Base-by-base conservation (phyloP, 2,113 vertebrate species). In the Calyptomena viridis region DNA sequence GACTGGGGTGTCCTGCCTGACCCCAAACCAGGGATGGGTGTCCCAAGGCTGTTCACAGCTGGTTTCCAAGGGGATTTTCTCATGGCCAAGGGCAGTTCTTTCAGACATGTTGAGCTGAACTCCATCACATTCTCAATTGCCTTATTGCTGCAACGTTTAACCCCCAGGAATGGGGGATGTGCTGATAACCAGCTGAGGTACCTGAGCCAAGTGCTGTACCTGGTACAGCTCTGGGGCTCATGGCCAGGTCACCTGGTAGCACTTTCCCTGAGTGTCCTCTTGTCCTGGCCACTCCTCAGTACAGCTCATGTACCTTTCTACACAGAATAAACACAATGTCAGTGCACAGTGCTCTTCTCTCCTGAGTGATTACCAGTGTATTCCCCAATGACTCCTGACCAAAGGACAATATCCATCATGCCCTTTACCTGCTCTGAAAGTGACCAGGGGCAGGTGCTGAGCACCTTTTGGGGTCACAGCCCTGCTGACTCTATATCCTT, bases 241-340 rank as follows among this genome's bases (percentile, higher is more conserved):
- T 19, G 50, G 53, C 30, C n/a, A 3, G 25, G n/a, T 67, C 90
- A 13, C 27, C 90, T 17, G 53, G 77, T 59, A 84, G 79, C 59
- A 1, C 59, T 89, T 96, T 24, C 80, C 84, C 91, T 79, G 72
- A 2, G 91, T 60, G 80, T 86, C 95, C 93, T 3, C 93, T 56
- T 42, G 90, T 86, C 86, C 97, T 86, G 40, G 75, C 56, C 91
- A 14, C 93, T 84, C 71, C 77, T 91, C 94, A 73, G 55, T 20
- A 17, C 49, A 24, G 49, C 76, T 82, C 47, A 16, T 84, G 77
- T 93, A 81, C 89, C 2, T 89, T 90, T 68, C 76, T 79, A 4
- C 93, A 69, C 93, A 84, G 69, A 94, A 78, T 55, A 79, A 94
- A 72, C 94, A 64, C 59, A 2, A 0, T 12, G 66, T 23, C 14